phyloP scores from a whole-genome alignment of 2,113 vertebrate genomes.

The Hiodon alosoides region DNA sequence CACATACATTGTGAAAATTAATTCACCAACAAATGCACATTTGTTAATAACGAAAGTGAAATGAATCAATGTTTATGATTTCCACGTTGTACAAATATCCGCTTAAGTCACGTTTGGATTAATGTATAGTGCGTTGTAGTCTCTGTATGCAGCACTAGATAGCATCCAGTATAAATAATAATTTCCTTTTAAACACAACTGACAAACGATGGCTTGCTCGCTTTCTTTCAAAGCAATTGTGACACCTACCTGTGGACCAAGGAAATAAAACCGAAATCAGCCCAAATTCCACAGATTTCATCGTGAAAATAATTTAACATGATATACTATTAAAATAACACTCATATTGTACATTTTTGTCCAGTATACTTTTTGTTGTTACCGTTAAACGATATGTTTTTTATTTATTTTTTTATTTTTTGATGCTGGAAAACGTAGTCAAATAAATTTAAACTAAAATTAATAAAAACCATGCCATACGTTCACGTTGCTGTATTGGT shows the following conservation, averaged over 20 bases:
- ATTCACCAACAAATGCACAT: constrained; percentile 74
- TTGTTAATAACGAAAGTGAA: constrained; percentile 61
- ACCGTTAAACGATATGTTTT: no score
- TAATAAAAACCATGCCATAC: not conserved
- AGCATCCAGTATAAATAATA: constrained; percentile 69
- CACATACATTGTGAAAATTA: constrained; percentile 79
- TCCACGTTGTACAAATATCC: constrained; percentile 36
- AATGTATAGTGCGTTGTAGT: constrained; percentile 66
- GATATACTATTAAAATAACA: not conserved
- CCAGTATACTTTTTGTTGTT: no score
- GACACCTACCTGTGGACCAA: constrained; percentile 97
- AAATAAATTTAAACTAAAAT: not conserved
- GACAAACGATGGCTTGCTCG: constrained; percentile 74
- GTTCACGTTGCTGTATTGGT: not conserved
- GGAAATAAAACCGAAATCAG: constrained; percentile 76
- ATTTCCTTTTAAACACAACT: constrained; percentile 67
- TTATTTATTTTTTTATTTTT: not conserved
- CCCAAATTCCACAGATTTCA: constrained; percentile 31
- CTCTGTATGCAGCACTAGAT: constrained; percentile 75
- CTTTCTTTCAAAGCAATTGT: constrained; percentile 95
- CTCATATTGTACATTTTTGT: no score
- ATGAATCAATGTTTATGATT: constrained; percentile 30
- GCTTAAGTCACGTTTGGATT: constrained; percentile 59
- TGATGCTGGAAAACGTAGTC: not conserved
- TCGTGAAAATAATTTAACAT: constrained; percentile 9